Evolutionary conservation across 2,888 invertebrate genomes (phyloP), one percentile per base, ranked within the genome.

Genomic region (Ophion obscuratus): DNA sequence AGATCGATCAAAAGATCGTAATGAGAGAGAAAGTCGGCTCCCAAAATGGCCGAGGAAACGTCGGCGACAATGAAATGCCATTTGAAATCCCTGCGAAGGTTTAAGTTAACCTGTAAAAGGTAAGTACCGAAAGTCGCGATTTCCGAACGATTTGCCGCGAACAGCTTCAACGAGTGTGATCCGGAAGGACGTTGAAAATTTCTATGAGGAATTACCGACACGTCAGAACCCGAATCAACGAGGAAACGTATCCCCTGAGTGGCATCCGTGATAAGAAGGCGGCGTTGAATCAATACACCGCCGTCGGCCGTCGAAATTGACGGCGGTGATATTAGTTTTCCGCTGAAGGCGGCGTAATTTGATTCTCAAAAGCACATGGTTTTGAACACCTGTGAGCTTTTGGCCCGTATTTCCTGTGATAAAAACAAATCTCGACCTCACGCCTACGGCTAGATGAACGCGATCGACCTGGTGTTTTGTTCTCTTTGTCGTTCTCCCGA

Each of bases 21-120:
- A 27, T 84, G 73, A 0, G 44, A 31, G 5, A 88, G 40, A 24
- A 88, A 86, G 77, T 88, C 85, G 0, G 84, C 87, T 2, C 87
- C 87, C 0, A 88, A 74, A 11, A 88, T 87, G 7, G 83, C 66
- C 7, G 57, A 11, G 14, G 78, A 77, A 4, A 87, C 85, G 27
- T 85, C 83, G 14, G 88, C 88, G 17, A 87, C 61, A 36, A 59
- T 70, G 24, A 87, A 88, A 24, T 40, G n/a, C 87, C 87, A 88
- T 10, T 57, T 66, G 64, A 86, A 85, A 1, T 61, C 68, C 9
- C 86, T 70, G 2, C 86, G 79, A 0, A 88, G 53, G 3, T 83
- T 83, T 2, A 88, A 24, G 44, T 88, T 71, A 9, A 88, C 31
- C 6, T n/a, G 10, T 7, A 83, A 27, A 6, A 80, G 64, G 2